Evolutionary conservation across 1,140 invertebrate species (phyloP), one percentile per base, ranked within the genome.

Genomic region (Scaptomyza hsui): DNA sequence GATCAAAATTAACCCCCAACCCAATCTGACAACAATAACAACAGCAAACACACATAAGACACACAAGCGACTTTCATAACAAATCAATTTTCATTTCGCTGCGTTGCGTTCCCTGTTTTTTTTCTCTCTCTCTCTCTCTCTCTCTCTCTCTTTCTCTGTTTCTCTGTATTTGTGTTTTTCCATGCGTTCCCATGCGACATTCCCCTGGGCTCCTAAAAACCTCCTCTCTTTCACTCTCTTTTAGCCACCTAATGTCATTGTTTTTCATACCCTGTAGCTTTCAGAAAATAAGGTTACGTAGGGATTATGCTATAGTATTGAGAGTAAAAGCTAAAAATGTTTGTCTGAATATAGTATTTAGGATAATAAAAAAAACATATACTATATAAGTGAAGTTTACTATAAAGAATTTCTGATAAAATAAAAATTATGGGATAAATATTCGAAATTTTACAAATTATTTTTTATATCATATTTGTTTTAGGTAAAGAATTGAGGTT

Each of bases 31-130:
- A 41, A 55, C n/a, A 41, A 26, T 41, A 37, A 26, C 42, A 65
- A 21, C 16, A 64, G 47, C 44, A 48, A 51, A 35, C 39, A 44
- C 53, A 49, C 44, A 15, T 60, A 64, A 68, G 71, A 61, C 41
- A 68, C 65, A 61, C 41, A 29, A 45, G 32, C 60, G 51, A 64
- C 51, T 72, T 72, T 75, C 62, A 75, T 75, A 75, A 75, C 73
- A 75, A 75, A 75, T 75, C 69, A 75, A 75, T 75, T 72, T 72
- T 72, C 69, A 67, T 72, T 72, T 75, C 57, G 57, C 49, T 68
- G 32, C 44, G 59, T 65, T 48, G 24, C 44, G 48, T 60, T 70
- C 52, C 52, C 68, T 75, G 69, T 72, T 70, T 55, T 63, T 6
- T 26, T n/a, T n/a, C n/a, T n/a, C n/a, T n/a, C n/a, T n/a, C n/a